Evolutionary conservation across 2,888 invertebrate species (phyloP).

Genomic region (Malthinus flaveolus): DNA sequence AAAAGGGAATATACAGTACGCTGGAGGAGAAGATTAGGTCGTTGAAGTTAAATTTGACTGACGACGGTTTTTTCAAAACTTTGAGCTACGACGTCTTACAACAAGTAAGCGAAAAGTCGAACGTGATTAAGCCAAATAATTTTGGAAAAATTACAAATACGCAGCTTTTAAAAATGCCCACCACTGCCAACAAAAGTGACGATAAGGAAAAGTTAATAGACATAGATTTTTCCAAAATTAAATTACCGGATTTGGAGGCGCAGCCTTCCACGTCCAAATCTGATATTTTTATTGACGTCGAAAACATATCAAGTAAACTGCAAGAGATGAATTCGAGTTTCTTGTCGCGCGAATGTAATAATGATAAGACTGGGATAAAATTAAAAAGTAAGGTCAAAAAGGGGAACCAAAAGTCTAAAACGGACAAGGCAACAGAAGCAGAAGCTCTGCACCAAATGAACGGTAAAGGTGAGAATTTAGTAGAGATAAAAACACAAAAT

Average conservation of each 20-base stretch:
- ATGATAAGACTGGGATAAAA: conserved; percentile 6
- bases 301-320: conserved; percentile 5
- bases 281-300: conserved; percentile 43
- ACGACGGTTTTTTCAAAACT: conserved; percentile 49
- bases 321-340: neutral
- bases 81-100: conserved; percentile 35
- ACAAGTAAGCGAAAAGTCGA: conserved; percentile 33
- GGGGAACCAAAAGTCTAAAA: neutral
- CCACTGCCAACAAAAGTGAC: conserved; percentile 7
- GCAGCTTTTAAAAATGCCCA: conserved; percentile 10
- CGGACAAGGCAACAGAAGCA: conserved; percentile 6
- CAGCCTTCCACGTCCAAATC: conserved; percentile 34
- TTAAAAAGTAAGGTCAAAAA: conserved; percentile 29
- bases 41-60: conserved; percentile 41
- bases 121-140: conserved; percentile 41
- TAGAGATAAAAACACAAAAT: conserved; percentile 13
- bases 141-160: conserved; percentile 34
- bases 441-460: conserved; percentile 2
- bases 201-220: conserved; percentile 15
- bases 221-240: conserved; percentile 27
- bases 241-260: conserved; percentile 32
- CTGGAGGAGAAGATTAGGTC: conserved; percentile 51
- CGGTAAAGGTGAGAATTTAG: conserved; percentile 19
- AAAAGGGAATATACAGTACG: conserved; percentile 50
- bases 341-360: neutral